Percentiles rank a stretch among this genome's conserved stretches.
phyloP scores from a whole-genome alignment of 2,113 vertebrate species.

The Istiophorus platypterus region DNA sequence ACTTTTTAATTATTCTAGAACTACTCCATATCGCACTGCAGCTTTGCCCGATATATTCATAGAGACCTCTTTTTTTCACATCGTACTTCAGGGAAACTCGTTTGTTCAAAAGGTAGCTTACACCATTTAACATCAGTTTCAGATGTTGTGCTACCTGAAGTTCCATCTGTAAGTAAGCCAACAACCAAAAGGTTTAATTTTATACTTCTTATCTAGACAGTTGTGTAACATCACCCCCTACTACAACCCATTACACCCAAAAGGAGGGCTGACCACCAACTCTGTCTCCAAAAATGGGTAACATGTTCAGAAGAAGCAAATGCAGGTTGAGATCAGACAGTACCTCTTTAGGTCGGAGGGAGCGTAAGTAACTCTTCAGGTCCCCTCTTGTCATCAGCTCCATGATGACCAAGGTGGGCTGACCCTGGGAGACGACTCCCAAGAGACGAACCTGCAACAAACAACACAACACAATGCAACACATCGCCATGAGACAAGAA shows the following conservation, averaged over 20 bases:
- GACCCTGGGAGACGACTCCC: slow-evolving; percentile 98
- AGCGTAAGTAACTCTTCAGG: slow-evolving; percentile 96
- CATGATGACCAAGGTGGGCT: slow-evolving; percentile 99
- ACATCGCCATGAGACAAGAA: not conserved
- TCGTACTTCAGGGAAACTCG: no score
- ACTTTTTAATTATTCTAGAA: not conserved
- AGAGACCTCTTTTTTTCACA: no score
- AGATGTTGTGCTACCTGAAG: not conserved
- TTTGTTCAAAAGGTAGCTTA: no score
- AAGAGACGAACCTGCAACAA: slow-evolving; percentile 92
- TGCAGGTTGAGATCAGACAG: slow-evolving; percentile 12
- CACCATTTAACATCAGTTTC: no score
- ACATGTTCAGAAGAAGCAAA: not conserved
- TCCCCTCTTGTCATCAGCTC: slow-evolving; percentile 98
- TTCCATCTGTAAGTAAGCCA: not conserved
- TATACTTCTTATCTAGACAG: not conserved
- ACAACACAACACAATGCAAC: slow-evolving; percentile 26
- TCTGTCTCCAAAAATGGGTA: not conserved
- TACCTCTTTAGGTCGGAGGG: slow-evolving; percentile 93
- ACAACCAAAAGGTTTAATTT: not conserved
- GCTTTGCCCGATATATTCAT: no score
- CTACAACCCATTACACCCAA: not conserved
- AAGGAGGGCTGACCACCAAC: not conserved
- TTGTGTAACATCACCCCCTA: not conserved
- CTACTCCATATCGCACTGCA: not conserved